Base-by-base conservation (phyloP, 1,140 invertebrate genomes). In the Bombus confusus region DNA sequence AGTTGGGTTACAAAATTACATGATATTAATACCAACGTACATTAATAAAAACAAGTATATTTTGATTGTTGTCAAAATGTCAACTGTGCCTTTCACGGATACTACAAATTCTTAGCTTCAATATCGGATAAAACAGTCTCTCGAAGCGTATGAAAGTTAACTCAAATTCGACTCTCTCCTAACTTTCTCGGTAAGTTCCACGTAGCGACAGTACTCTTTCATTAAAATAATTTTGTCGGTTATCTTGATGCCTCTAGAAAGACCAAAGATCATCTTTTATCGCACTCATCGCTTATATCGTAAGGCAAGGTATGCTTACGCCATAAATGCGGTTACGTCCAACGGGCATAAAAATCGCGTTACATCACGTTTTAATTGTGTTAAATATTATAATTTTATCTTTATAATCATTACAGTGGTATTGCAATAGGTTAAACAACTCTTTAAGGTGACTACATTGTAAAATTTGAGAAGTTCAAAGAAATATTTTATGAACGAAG, bases 161-260 rank as follows among this genome's bases (percentile, higher is more conserved):
- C 57, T 64, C 37, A 59, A 83, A 83, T 75, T 75, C 71, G 80
- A 82, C 52, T 83, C 43, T 76, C 57, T 31, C 59, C 43, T 47
- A 47, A 83, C 73, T 75, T 83, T 75, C 71, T 64, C 80, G 59
- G 41, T 78, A 64, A 39, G 28, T n/a, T 41, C 10, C 1, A n/a
- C n/a, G 3, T 80, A 69, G 68, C 12, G 31, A 71, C 37, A 3
- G 3, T 37, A 72, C 25, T 52, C 66, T 34, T 37, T 71, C 47
- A 73, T 79, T 79, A 68, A 79, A 68, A 79, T 37, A 68, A 68
- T 79, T 68, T 79, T 79, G 8, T 66, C n/a, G n/a, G 6, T 52
- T 68, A 68, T 25, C n/a, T 12, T 22, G 34, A n/a, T 18, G 41
- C 22, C 13, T 79, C 18, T 79, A 37, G n/a, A 68, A 52, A 79